Evolutionary conservation across 2,888 invertebrate species (phyloP).

Genomic region (Lottia scabra): DNA sequence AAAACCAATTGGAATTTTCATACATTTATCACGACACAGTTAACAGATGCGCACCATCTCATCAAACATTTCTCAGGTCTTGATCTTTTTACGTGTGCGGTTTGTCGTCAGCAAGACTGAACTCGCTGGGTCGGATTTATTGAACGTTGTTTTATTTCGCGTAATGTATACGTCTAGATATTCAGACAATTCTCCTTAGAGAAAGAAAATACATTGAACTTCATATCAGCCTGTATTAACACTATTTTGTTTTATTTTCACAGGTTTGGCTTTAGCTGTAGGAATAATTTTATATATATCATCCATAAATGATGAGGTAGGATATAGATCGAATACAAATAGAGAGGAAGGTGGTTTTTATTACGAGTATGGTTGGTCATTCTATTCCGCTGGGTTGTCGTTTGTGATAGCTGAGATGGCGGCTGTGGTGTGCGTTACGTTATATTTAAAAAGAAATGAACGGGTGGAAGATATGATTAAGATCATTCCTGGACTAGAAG

Average conservation of each 20-base stretch:
- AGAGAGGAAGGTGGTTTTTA: constrained; percentile 52
- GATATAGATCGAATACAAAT: constrained; percentile 52
- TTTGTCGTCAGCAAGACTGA: too few species aligned
- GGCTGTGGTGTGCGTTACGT: constrained; percentile 61
- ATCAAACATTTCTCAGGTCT: too few species aligned
- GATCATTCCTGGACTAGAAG: constrained; percentile 52
- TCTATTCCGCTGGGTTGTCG: constrained; percentile 63
- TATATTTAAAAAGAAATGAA: constrained; percentile 58
- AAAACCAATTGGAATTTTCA: too few species aligned
- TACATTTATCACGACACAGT: too few species aligned
- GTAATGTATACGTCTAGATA: too few species aligned
- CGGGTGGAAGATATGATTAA: constrained; percentile 53
- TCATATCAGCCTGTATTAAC: background rate
- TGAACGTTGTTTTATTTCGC: too few species aligned
- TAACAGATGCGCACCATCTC: too few species aligned
- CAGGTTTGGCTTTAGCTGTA: constrained; percentile 62
- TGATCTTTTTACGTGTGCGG: too few species aligned
- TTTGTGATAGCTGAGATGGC: constrained; percentile 62
- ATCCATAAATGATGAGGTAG: constrained; percentile 65
- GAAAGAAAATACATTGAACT: too few species aligned
- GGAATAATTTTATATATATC: constrained; percentile 66
- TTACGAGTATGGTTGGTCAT: constrained; percentile 66
- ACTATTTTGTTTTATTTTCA: constrained; percentile 1
- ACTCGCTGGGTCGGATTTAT: too few species aligned
- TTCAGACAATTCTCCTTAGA: too few species aligned